phyloP scores from a whole-genome alignment of 1,140 invertebrate genomes.

The Atopsyche davidsoni region DNA sequence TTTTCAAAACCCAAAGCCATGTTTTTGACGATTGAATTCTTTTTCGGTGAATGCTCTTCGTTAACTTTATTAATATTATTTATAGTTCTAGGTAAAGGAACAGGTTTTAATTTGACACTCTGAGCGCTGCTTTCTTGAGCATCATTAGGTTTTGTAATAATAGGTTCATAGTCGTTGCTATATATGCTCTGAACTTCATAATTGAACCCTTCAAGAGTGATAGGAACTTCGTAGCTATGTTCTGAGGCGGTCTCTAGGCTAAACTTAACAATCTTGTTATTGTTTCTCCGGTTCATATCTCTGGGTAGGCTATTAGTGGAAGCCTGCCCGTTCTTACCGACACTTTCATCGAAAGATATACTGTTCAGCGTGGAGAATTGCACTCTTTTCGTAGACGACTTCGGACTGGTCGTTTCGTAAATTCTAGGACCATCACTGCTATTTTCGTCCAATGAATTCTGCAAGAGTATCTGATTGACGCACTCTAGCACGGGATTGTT shows the following conservation, averaged over 20 bases:
- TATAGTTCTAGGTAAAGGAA: conserved; percentile 35
- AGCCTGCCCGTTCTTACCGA: conserved; percentile 33
- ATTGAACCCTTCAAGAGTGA: conserved; percentile 46
- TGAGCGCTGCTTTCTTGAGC: neutral
- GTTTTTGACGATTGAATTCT: conserved; percentile 46
- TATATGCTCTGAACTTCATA: conserved; percentile 58
- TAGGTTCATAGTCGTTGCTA: conserved; percentile 57
- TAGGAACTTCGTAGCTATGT: conserved; percentile 48
- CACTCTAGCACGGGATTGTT: conserved; percentile 71
- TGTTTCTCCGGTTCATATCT: conserved; percentile 21
- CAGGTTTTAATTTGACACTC: conserved; percentile 29
- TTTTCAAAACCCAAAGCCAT: conserved; percentile 56
- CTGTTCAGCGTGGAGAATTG: conserved; percentile 49
- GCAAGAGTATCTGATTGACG: conserved; percentile 68
- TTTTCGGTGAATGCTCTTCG: conserved; percentile 37
- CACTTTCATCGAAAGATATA: conserved; percentile 47
- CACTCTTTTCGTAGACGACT: conserved; percentile 44
- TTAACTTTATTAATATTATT: conserved; percentile 19
- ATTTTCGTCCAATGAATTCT: conserved; percentile 50
- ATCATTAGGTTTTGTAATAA: conserved; percentile 49
- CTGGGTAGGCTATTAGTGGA: conserved; percentile 12
- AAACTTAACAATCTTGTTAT: conserved; percentile 48
- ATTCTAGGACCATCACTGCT: conserved; percentile 46
- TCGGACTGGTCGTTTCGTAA: conserved; percentile 44
- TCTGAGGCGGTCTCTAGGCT: conserved; percentile 48